Conservation (phyloP, 1,140 invertebrate species). For the Drosophila varians region DNA sequence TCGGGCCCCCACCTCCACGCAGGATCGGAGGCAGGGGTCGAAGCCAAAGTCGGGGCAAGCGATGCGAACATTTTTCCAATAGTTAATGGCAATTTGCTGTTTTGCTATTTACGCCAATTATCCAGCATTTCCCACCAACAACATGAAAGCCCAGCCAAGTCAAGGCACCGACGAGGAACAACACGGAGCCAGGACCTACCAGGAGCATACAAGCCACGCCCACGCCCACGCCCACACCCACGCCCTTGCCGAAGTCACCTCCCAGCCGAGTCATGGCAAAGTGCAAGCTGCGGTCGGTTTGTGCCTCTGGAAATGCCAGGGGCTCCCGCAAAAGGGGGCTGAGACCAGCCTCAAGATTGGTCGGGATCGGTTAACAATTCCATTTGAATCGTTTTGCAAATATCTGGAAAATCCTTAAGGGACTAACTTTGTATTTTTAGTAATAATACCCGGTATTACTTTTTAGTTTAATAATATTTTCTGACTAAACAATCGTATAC, state of each 20-base stretch:
- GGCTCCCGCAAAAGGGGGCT: not conserved
- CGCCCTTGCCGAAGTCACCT: not conserved
- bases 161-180: constrained; percentile 33
- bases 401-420: not conserved
- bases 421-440: no score
- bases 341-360: not conserved
- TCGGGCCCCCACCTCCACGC: constrained; percentile 10
- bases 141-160: constrained; percentile 56
- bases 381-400: not conserved
- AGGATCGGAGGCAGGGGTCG: constrained; percentile 1
- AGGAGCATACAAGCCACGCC: constrained; percentile 20
- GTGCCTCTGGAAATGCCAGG: constrained; percentile 27
- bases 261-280: constrained; percentile 46
- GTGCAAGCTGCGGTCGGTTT: constrained; percentile 60
- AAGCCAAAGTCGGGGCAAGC: constrained; percentile 48
- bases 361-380: not conserved
- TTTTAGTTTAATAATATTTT: not conserved
- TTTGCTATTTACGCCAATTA: constrained; percentile 82
- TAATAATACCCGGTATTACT: not conserved
- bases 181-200: constrained; percentile 13
- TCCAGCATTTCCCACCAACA: constrained; percentile 72
- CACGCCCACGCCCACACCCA: constrained; percentile 5
- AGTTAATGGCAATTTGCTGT: constrained; percentile 82
- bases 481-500: no score
- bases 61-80: constrained; percentile 77